phyloP scores from a whole-genome alignment of 1,140 invertebrate species.

The Drosophila navojoa region DNA sequence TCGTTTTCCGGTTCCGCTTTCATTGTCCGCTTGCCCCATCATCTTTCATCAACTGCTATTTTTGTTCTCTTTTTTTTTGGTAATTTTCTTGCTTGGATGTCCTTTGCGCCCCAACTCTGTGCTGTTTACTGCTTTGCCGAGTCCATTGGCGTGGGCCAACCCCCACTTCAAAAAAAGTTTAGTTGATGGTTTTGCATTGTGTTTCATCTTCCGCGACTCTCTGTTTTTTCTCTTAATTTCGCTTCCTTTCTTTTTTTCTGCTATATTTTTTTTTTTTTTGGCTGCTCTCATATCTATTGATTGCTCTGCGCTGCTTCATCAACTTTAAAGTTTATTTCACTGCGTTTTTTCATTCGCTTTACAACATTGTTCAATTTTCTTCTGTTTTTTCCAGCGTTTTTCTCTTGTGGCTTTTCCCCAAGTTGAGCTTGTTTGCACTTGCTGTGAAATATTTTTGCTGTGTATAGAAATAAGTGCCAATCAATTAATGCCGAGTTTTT shows the following conservation, averaged over 20 bases:
- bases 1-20: slow-evolving; percentile 53
- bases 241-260: slow-evolving; percentile 29
- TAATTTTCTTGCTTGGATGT: slow-evolving; percentile 61
- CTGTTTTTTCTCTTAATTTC: slow-evolving; percentile 35
- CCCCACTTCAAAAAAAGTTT: slow-evolving; percentile 40
- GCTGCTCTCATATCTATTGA: slow-evolving; percentile 34
- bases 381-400: not conserved
- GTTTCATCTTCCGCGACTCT: slow-evolving; percentile 32
- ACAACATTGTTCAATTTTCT: slow-evolving; percentile 4
- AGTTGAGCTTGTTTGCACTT: slow-evolving; percentile 9
- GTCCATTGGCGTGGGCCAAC: slow-evolving; percentile 34
- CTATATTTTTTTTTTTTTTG: slow-evolving; percentile 31
- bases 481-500: slow-evolving; percentile 18
- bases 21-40: slow-evolving; percentile 29
- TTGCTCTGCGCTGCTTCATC: slow-evolving; percentile 46
- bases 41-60: slow-evolving; percentile 34
- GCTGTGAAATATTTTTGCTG: slow-evolving; percentile 27
- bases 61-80: slow-evolving; percentile 5
- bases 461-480: slow-evolving; percentile 16
- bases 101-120: slow-evolving; percentile 10
- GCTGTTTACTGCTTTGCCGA: slow-evolving; percentile 44
- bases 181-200: slow-evolving; percentile 62
- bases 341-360: slow-evolving; percentile 21
- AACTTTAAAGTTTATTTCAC: slow-evolving; percentile 54
- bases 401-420: slow-evolving; percentile 4